phyloP scores from a whole-genome alignment of 2,113 vertebrate genomes.

The Gulo gulo region DNA sequence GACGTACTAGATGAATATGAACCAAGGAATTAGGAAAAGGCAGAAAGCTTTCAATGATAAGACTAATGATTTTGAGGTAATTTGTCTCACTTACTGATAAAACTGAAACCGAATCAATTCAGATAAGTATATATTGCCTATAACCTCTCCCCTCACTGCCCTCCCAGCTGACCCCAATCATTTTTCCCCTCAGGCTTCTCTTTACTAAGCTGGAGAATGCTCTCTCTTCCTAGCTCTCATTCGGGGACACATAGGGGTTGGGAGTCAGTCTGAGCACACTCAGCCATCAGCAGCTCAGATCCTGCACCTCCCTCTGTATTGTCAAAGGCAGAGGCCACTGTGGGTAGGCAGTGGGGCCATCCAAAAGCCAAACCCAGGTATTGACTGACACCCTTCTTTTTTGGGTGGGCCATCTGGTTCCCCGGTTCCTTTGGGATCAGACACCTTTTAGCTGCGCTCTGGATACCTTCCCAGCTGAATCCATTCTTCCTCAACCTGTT shows the following conservation, averaged over 20 bases:
- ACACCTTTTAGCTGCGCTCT: not conserved
- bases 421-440: not conserved
- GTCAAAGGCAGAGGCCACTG: not conserved
- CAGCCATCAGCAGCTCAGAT: not conserved
- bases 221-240: not conserved
- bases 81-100: slow-evolving; percentile 6
- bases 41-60: not conserved
- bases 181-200: not conserved
- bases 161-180: not conserved
- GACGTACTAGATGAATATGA: not conserved
- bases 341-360: not conserved
- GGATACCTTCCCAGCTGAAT: not conserved
- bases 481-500: not conserved
- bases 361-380: not conserved
- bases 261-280: not conserved
- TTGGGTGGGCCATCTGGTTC: not conserved
- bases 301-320: not conserved
- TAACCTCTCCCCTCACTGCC: not conserved
- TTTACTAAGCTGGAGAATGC: not conserved
- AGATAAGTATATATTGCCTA: not conserved
- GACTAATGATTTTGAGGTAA: slow-evolving; percentile 18
- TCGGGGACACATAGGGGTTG: not conserved
- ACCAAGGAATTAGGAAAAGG: not conserved
- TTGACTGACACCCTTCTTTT: not conserved
- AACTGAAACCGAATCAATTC: not conserved